Conservation (phyloP, 2,797 vertebrate genomes). For the Petrocephalus sullivani region DNA sequence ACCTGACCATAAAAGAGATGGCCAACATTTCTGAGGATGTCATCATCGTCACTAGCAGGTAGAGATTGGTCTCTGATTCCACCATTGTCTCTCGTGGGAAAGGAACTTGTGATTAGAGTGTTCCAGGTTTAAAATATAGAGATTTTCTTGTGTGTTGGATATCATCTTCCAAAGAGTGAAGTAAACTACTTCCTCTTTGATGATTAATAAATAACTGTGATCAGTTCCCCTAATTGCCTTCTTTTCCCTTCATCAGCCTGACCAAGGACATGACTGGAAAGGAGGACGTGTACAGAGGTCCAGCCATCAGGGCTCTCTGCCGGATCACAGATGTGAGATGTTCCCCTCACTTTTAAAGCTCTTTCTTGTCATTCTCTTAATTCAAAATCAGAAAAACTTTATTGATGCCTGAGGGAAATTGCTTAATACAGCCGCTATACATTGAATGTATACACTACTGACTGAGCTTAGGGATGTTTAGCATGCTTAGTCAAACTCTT, state of each 20-base stretch:
- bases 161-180: not conserved
- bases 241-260: slow-evolving; percentile 60
- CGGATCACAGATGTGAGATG: slow-evolving; percentile 90
- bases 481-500: not conserved
- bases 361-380: not conserved
- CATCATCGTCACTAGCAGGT: slow-evolving; percentile 99
- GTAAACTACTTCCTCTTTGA: not conserved
- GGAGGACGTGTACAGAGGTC: slow-evolving; percentile 91
- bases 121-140: not conserved
- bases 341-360: not conserved
- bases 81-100: not conserved
- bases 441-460: not conserved
- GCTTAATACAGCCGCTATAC: not conserved
- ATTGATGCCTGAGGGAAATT: too few species aligned
- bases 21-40: slow-evolving; percentile 97
- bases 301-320: slow-evolving; percentile 92
- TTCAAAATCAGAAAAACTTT: too few species aligned
- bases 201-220: not conserved
- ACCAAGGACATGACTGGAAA: slow-evolving; percentile 99
- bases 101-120: not conserved
- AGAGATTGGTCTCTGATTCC: slow-evolving; percentile 25
- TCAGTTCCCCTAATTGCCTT: not conserved
- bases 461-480: not conserved
- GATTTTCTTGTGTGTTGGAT: not conserved
- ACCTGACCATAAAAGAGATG: slow-evolving; percentile 98